Base-by-base conservation (phyloP, 1,140 invertebrate genomes). In the Anagrus nilaparvatae region DNA sequence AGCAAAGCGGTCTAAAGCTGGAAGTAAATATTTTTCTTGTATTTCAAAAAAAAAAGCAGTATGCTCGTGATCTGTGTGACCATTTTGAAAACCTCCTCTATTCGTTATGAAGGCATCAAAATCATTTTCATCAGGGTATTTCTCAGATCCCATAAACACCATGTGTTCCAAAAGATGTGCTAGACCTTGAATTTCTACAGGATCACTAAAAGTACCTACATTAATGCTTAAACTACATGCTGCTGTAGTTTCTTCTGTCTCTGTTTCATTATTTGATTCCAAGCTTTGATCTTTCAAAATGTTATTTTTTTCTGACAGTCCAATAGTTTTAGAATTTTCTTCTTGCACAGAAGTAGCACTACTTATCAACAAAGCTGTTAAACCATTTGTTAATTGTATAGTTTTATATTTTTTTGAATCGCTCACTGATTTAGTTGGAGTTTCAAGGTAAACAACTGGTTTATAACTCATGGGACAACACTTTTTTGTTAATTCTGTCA, bases 91-190 rank as follows among this genome's bases (percentile, higher is more conserved):
- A 5, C 88, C 88, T 6, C 87, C 85, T 56, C 79, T 78, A 67
- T 81, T 81, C 63, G 74, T 77, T 25, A 91, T 74, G 52, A 81
- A 90, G 3, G 79, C 65, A 67, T 89, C 84, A 53, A 90, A 86
- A 48, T 80, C 82, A 63, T 92, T 92, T 65, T 91, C 87, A 46
- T 78, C 69, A 4, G 85, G 83, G 67, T 82, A 92, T 54, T 87
- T 89, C 54, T 83, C 70, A 29, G 84, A 89, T 24, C 90, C 91
- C 78, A 94, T 87, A 56, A 93, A 94, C 5, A 96, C 79, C 87
- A 96, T 94, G 59, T 97, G 92, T 61, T 97, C 92, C 32, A 93
- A 76, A 64, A 96, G 93, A 65, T 97, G 92, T 1, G 92, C 89
- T 50, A 96, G 58, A 2, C 93, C 92, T 46, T 82, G 87, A 34